These are phyloP conservation scores for Brachylomia viminalis DNA, from an alignment of 2,888 invertebrate genomes.

Conservation along the genomic window DNA sequence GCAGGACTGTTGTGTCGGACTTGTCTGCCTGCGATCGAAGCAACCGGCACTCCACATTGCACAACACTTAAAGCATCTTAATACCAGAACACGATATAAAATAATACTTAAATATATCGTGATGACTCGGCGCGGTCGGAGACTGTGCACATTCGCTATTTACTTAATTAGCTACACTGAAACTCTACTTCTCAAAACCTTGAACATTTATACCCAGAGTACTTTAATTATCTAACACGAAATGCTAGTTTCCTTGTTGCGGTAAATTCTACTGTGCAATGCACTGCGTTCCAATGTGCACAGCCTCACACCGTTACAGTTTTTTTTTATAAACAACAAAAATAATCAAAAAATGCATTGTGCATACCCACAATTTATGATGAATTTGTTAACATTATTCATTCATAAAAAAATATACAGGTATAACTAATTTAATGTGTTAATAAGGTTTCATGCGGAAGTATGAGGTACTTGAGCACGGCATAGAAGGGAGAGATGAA, in stretches of 20 bases:
- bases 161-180: constrained; percentile 36
- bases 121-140: constrained; percentile 58
- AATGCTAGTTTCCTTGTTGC: constrained; percentile 37
- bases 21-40: constrained; percentile 69
- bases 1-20: constrained; percentile 74
- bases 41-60: constrained; percentile 76
- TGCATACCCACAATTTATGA: constrained; percentile 45
- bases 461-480: constrained; percentile 60
- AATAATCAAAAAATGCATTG: constrained; percentile 47
- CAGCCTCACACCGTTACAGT: constrained; percentile 54
- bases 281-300: constrained; percentile 28
- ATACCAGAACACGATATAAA: constrained; percentile 76
- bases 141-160: constrained; percentile 67
- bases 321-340: constrained; percentile 32
- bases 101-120: constrained; percentile 71
- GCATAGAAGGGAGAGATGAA: constrained; percentile 57
- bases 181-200: constrained; percentile 38
- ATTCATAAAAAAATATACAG: constrained; percentile 37
- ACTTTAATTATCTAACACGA: constrained; percentile 27
- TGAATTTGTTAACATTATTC: constrained; percentile 45
- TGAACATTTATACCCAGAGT: constrained; percentile 45
- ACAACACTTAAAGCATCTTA: constrained; percentile 82
- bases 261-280: constrained; percentile 16
- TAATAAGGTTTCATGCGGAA: constrained; percentile 51
- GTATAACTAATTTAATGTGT: constrained; percentile 39